Conservation (phyloP, 2,797 vertebrate genomes). For the Enoplosus armatus region DNA sequence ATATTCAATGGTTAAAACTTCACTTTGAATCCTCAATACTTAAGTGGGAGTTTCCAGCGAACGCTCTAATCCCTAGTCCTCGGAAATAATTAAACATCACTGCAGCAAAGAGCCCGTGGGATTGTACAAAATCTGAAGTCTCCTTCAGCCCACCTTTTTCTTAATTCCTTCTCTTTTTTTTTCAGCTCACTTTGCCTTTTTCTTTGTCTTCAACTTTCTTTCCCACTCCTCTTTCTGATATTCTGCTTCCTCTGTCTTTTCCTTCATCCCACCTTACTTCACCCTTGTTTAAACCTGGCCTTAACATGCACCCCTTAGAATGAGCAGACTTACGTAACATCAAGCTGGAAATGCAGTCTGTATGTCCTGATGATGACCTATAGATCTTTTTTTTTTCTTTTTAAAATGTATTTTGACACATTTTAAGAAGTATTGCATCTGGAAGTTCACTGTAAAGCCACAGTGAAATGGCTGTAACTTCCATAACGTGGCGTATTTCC, state of each 20-base stretch:
- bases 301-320: slow-evolving; percentile 48
- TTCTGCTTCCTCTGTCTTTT: slow-evolving; percentile 13
- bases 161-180: slow-evolving; percentile 22
- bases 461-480: neutral
- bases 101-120: slow-evolving; percentile 32
- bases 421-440: neutral
- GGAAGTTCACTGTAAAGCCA: no score
- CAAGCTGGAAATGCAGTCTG: no score
- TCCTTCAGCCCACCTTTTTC: slow-evolving; percentile 33
- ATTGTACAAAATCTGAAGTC: slow-evolving; percentile 25
- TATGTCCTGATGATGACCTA: no score
- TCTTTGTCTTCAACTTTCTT: slow-evolving; percentile 8
- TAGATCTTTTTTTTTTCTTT: no score
- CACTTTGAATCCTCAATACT: slow-evolving; percentile 27
- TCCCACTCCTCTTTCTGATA: slow-evolving; percentile 25
- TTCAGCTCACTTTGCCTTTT: slow-evolving; percentile 3
- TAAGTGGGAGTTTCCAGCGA: slow-evolving; percentile 44
- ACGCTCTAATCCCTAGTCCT: slow-evolving; percentile 46
- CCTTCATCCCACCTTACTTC: slow-evolving; percentile 15
- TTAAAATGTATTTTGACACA: no score
- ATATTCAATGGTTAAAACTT: slow-evolving; percentile 21
- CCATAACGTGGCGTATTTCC: neutral
- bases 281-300: slow-evolving; percentile 33
- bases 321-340: neutral
- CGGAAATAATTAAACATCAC: slow-evolving; percentile 61